A percentile compares a stretch with the other conserved stretches of the same genome.
phyloP scores from a whole-genome alignment of 2,888 invertebrate species.

The Nomada ruficornis region DNA sequence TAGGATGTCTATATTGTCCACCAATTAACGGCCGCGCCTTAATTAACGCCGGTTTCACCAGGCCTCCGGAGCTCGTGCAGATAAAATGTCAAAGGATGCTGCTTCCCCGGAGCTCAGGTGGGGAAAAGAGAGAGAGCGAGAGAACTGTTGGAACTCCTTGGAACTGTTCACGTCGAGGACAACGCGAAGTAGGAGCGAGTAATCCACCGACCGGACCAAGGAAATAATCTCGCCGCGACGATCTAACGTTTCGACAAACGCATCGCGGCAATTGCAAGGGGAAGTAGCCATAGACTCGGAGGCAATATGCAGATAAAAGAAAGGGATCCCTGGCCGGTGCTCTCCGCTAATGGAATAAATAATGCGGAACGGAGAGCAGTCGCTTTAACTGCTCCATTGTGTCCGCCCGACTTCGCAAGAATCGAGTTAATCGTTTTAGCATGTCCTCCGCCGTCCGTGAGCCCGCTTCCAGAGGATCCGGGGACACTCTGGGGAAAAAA shows the following conservation, averaged over 20 bases:
- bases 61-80: slow-evolving; percentile 32
- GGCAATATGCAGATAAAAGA: slow-evolving; percentile 46
- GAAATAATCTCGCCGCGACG: slow-evolving; percentile 5
- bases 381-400: slow-evolving; percentile 63
- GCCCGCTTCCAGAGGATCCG: slow-evolving; percentile 26
- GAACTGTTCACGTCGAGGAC: neutral
- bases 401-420: slow-evolving; percentile 57
- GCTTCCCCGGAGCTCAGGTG: neutral
- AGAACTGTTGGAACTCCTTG: neutral
- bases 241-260: slow-evolving; percentile 40
- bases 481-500: neutral
- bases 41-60: slow-evolving; percentile 64
- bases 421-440: slow-evolving; percentile 70
- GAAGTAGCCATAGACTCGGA: neutral
- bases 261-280: slow-evolving; percentile 22
- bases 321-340: slow-evolving; percentile 25
- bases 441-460: slow-evolving; percentile 51
- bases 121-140: neutral
- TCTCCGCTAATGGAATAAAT: slow-evolving; percentile 67
- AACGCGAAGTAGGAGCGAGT: slow-evolving; percentile 7
- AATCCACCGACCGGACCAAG: neutral
- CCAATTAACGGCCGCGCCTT: slow-evolving; percentile 70
- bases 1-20: slow-evolving; percentile 67
- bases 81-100: slow-evolving; percentile 67
- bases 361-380: slow-evolving; percentile 60